Base-by-base conservation (phyloP, 1,140 invertebrate species). In the Physella acuta region DNA sequence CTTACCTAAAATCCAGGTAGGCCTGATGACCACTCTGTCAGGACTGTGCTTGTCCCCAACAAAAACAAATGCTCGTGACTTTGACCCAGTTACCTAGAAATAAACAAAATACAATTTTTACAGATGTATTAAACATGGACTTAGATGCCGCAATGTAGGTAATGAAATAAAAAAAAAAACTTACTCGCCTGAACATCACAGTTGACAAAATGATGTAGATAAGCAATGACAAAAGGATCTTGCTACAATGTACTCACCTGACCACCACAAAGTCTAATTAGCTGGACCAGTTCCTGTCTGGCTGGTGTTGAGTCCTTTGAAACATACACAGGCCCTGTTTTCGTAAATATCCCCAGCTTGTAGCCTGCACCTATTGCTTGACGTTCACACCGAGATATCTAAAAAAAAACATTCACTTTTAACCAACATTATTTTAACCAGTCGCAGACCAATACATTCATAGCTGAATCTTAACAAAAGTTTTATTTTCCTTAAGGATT, bases 171-270 rank as follows among this genome's bases (percentile, higher is more conserved):
- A n/a, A n/a, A n/a, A n/a, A n/a, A n/a, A n/a, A n/a, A n/a, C n/a
- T n/a, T n/a, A n/a, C n/a, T n/a, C n/a, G n/a, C n/a, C n/a, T n/a
- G n/a, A n/a, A n/a, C n/a, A n/a, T n/a, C n/a, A n/a, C n/a, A n/a
- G n/a, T n/a, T n/a, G n/a, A n/a, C n/a, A n/a, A n/a, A n/a, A n/a
- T n/a, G n/a, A n/a, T n/a, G n/a, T n/a, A n/a, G n/a, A n/a, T n/a
- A n/a, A n/a, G n/a, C n/a, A n/a, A n/a, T n/a, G n/a, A n/a, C n/a
- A n/a, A n/a, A n/a, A n/a, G n/a, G n/a, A n/a, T n/a, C n/a, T n/a
- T n/a, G n/a, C n/a, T n/a, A n/a, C n/a, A n/a, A n/a, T n/a, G n/a
- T 16, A 64, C 64, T 34, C 75, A 82, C 80, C 73, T 79, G 71
- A 24, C 77, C 80, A 37, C 76, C 73, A 75, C 76, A 79, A 26